These are phyloP conservation scores for Endomychus coccineus DNA, from an alignment of 2,888 invertebrate species.

Conservation along the genomic window DNA sequence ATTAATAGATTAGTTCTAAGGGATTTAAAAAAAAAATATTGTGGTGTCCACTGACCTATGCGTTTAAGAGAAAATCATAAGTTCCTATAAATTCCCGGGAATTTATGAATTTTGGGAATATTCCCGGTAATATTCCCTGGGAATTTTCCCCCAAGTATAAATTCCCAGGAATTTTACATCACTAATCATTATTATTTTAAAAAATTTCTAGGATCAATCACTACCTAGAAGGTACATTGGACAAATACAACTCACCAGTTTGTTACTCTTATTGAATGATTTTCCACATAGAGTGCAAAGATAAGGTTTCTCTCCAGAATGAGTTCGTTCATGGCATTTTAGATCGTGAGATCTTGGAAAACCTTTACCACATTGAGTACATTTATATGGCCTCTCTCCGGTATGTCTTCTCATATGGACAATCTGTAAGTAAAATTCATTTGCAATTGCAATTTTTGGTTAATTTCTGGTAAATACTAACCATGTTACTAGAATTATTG, in stretches of 20 bases:
- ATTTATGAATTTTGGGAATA: too few species aligned
- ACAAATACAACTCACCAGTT: conserved; percentile 37
- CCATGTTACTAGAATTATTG: conserved; percentile 46
- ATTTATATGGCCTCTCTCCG: conserved; percentile 43
- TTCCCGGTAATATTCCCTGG: too few species aligned
- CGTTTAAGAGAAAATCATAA: too few species aligned
- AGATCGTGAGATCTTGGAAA: conserved; percentile 44
- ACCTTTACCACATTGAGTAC: conserved; percentile 42
- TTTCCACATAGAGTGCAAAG: conserved; percentile 43
- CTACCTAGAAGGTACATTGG: too few species aligned
- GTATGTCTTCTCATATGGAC: conserved; percentile 45
- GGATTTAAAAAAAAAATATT: too few species aligned
- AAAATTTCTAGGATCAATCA: too few species aligned
- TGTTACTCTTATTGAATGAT: conserved; percentile 45
- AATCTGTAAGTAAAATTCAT: conserved; percentile 34
- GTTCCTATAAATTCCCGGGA: too few species aligned
- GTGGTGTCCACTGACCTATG: too few species aligned
- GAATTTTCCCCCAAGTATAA: too few species aligned
- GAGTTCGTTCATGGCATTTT: conserved; percentile 44
- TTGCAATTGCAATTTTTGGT: not conserved
- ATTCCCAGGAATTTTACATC: too few species aligned
- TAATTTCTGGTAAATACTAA: conserved; percentile 29
- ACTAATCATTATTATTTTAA: too few species aligned
- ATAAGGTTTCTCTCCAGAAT: conserved; percentile 44
- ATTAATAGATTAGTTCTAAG: too few species aligned